A percentile compares a stretch with the other conserved stretches of the same genome.
Conservation (phyloP, 2,888 invertebrate genomes). For the Pedicia rivosa region DNA sequence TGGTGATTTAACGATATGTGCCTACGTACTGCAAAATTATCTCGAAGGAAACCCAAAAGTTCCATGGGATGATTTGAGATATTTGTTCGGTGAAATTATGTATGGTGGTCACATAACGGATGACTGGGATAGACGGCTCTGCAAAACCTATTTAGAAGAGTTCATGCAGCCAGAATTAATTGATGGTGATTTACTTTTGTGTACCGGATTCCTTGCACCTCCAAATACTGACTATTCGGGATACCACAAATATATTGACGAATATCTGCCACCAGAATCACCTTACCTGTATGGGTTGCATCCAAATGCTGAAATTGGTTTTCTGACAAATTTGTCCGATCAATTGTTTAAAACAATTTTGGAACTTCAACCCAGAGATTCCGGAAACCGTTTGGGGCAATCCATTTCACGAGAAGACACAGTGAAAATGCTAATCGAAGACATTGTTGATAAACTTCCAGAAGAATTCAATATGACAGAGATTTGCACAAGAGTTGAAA, state of each 20-base stretch:
- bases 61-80: constrained; percentile 90
- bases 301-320: constrained; percentile 91
- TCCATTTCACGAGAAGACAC: constrained; percentile 66
- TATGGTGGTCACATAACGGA: constrained; percentile 96
- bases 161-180: constrained; percentile 75
- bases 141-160: constrained; percentile 71
- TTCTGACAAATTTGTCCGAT: constrained; percentile 74
- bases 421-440: constrained; percentile 59
- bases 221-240: constrained; percentile 76
- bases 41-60: constrained; percentile 77
- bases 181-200: constrained; percentile 71
- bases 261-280: constrained; percentile 72
- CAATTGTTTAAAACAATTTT: constrained; percentile 68
- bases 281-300: constrained; percentile 86
- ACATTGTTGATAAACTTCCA: constrained; percentile 76
- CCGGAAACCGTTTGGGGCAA: constrained; percentile 48
- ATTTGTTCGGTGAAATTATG: constrained; percentile 94
- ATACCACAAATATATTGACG: constrained; percentile 79
- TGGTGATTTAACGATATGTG: constrained; percentile 83
- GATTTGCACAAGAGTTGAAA: constrained; percentile 73
- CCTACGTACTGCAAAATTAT: constrained; percentile 82
- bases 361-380: constrained; percentile 81
- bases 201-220: constrained; percentile 74
- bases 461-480: constrained; percentile 79
- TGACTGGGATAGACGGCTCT: constrained; percentile 86